These are phyloP conservation scores for Heliconius hewitsoni DNA, from an alignment of 1,140 invertebrate genomes.

Conservation along the genomic window DNA sequence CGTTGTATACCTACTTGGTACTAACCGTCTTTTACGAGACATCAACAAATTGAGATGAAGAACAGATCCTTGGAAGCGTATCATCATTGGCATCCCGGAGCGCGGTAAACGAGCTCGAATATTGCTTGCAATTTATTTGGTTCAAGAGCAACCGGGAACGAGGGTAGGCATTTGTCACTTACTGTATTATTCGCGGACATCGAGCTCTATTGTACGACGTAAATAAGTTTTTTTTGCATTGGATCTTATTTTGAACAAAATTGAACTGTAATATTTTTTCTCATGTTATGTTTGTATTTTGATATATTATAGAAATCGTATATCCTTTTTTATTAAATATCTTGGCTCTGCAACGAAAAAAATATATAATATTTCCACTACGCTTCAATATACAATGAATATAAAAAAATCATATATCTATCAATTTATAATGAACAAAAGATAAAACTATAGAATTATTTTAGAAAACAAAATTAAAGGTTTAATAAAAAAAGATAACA, in stretches of 20 bases:
- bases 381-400: no score
- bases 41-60: constrained; percentile 45
- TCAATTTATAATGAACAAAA: no score
- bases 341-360: no score
- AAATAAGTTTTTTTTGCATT: constrained; percentile 35
- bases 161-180: constrained; percentile 68
- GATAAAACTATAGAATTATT: no score
- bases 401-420: no score
- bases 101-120: constrained; percentile 69
- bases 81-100: constrained; percentile 68
- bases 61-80: constrained; percentile 59
- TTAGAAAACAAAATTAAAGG: no score
- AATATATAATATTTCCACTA: no score
- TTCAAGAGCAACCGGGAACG: constrained; percentile 72
- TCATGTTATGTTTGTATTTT: no score
- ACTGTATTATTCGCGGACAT: constrained; percentile 69
- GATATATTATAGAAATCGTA: no score
- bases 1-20: constrained; percentile 17
- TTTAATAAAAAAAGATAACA: no score
- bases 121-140: constrained; percentile 72
- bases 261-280: neutral
- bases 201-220: constrained; percentile 43
- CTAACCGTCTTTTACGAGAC: constrained; percentile 29
- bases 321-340: no score
- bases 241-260: constrained; percentile 18